These are phyloP conservation scores for Corythaixoides concolor DNA, from an alignment of 2,113 vertebrate genomes.

Conservation along the genomic window DNA sequence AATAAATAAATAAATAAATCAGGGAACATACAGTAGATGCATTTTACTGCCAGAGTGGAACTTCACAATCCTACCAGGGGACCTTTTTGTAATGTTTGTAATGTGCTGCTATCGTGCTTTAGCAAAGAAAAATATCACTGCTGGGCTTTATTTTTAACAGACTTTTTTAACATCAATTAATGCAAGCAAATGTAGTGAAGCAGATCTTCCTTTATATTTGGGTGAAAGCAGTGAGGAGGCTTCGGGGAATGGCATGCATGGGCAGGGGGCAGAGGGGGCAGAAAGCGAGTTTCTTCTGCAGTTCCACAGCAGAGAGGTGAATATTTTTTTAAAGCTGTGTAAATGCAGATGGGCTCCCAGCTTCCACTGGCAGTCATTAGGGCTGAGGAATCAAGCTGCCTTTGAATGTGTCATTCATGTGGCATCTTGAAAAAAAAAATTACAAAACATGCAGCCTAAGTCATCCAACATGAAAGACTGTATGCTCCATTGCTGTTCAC, in stretches of 20 bases:
- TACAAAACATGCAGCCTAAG: not conserved
- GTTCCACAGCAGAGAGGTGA: not conserved
- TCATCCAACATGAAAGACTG: not conserved
- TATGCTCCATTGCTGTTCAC: not conserved
- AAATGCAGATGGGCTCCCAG: not conserved
- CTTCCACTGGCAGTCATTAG: not conserved
- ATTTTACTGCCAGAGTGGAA: constrained; percentile 75
- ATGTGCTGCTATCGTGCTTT: constrained; percentile 75
- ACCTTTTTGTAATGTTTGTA: constrained; percentile 77
- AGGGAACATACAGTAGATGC: constrained; percentile 61
- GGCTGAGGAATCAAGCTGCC: not conserved
- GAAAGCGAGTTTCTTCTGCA: not conserved
- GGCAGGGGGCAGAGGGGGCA: not conserved
- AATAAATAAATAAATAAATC: constrained; percentile 16
- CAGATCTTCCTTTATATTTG: constrained; percentile 72
- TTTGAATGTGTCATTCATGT: not conserved
- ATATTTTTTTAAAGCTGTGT: not conserved
- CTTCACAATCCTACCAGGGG: constrained; percentile 71
- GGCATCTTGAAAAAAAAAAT: not conserved
- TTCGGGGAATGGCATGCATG: not conserved
- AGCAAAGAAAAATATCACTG: constrained; percentile 80
- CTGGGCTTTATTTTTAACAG: constrained; percentile 78
- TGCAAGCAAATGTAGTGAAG: constrained; percentile 74
- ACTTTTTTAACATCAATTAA: constrained; percentile 80
- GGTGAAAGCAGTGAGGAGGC: constrained; percentile 5